Evolutionary conservation across 1,140 invertebrate genomes (phyloP).

Genomic region (Whitmania pigra): DNA sequence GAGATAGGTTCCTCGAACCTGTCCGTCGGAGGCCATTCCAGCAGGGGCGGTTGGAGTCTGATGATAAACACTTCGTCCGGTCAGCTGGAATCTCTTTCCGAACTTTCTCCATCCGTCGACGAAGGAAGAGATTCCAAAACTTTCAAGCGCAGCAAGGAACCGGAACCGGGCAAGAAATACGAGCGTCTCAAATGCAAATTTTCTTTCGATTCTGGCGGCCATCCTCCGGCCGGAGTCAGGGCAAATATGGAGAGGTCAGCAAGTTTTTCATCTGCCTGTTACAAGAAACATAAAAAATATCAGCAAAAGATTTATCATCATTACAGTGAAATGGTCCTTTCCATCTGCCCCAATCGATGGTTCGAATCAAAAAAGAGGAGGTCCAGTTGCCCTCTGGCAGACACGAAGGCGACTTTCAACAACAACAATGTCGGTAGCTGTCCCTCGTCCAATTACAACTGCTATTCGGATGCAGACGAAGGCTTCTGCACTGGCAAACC

Average conservation of each 20-base stretch:
- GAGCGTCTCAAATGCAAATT: constrained; percentile 3
- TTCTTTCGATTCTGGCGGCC: neutral
- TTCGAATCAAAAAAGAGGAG: constrained; percentile 5
- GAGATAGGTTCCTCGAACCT: neutral
- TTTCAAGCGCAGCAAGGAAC: neutral
- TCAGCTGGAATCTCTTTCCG: constrained; percentile 2
- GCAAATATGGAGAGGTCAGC: too few species aligned
- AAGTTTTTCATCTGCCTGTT: neutral
- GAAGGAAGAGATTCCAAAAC: neutral
- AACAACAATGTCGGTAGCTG: neutral
- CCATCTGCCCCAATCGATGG: constrained; percentile 4
- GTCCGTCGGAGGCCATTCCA: too few species aligned
- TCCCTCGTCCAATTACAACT: too few species aligned
- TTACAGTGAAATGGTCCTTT: constrained; percentile 11
- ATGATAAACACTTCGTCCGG: neutral
- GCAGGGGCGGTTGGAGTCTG: neutral
- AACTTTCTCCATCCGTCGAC: neutral
- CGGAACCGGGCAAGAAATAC: neutral
- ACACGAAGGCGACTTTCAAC: neutral
- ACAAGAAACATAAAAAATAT: neutral
- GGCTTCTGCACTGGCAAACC: too few species aligned
- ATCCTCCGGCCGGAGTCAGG: neutral
- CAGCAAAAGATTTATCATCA: constrained; percentile 3
- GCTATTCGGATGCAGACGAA: too few species aligned
- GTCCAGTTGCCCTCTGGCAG: neutral